These are phyloP conservation scores for Rhagium mordax DNA, from an alignment of 2,888 invertebrate species.

Conservation along the genomic window DNA sequence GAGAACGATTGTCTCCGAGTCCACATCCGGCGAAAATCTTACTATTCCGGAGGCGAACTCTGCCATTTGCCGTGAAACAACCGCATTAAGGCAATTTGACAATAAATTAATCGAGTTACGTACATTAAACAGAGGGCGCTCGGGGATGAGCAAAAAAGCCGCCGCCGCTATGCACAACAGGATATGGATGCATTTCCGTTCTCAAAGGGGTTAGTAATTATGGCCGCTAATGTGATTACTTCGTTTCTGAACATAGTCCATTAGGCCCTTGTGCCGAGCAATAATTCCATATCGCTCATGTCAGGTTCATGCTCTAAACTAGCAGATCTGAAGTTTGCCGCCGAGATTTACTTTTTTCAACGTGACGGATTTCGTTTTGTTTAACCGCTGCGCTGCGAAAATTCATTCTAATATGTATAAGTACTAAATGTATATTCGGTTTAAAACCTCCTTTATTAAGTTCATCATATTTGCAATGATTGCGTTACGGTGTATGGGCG, in stretches of 20 bases:
- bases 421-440: no score
- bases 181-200: slow-evolving; percentile 82
- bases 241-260: slow-evolving; percentile 71
- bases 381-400: not conserved
- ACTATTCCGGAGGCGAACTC: slow-evolving; percentile 59
- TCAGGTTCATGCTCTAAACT: slow-evolving; percentile 48
- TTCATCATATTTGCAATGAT: no score
- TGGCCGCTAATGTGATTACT: slow-evolving; percentile 78
- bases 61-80: slow-evolving; percentile 67
- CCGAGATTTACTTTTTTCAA: slow-evolving; percentile 14
- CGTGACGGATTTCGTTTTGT: not conserved
- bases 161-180: slow-evolving; percentile 71
- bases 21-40: slow-evolving; percentile 60
- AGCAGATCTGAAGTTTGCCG: slow-evolving; percentile 15
- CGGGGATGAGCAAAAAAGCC: slow-evolving; percentile 56
- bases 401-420: not conserved
- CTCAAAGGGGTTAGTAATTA: slow-evolving; percentile 77
- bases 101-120: slow-evolving; percentile 71
- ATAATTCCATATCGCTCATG: slow-evolving; percentile 68
- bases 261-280: slow-evolving; percentile 69
- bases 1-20: slow-evolving; percentile 39
- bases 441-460: no score
- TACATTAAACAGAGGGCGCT: slow-evolving; percentile 69
- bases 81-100: slow-evolving; percentile 70
- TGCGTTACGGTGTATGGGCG: no score